Conservation (phyloP, 2,888 invertebrate species). For the Arctia plantaginis region DNA sequence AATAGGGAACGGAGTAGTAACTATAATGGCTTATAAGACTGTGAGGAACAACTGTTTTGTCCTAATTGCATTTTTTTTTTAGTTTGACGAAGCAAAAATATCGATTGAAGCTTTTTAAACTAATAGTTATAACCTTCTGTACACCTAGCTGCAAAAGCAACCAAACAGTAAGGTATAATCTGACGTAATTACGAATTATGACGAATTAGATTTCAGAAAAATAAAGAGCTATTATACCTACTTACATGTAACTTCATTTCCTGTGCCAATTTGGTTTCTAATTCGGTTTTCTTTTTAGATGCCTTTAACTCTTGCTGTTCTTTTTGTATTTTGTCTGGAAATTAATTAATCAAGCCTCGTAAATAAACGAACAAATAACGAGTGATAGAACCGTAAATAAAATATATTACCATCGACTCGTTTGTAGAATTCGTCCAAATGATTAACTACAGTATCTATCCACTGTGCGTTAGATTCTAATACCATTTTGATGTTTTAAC, state of each 20-base stretch:
- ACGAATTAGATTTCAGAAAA: neutral
- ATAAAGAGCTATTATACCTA: too few species aligned
- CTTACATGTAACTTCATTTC: constrained; percentile 73
- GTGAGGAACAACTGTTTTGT: too few species aligned
- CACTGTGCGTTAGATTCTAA: constrained; percentile 54
- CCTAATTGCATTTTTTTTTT: too few species aligned
- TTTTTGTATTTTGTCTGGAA: constrained; percentile 71
- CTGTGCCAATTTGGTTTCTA: constrained; percentile 68
- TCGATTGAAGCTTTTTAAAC: too few species aligned
- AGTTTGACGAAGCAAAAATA: too few species aligned
- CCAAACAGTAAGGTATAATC: too few species aligned
- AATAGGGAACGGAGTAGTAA: too few species aligned
- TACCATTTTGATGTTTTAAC: constrained; percentile 48
- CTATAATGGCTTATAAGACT: too few species aligned
- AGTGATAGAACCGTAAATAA: neutral
- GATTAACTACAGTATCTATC: constrained; percentile 53
- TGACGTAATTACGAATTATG: too few species aligned
- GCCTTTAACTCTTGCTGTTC: constrained; percentile 69
- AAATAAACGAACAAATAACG: neutral
- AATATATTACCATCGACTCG: constrained; percentile 63
- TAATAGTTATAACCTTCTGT: too few species aligned
- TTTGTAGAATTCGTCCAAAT: constrained; percentile 63
- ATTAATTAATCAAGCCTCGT: constrained; percentile 3
- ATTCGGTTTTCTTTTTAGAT: constrained; percentile 69
- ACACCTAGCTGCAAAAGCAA: too few species aligned